phyloP scores from a whole-genome alignment of 2,888 invertebrate species.

The Mesochorus sp. region DNA sequence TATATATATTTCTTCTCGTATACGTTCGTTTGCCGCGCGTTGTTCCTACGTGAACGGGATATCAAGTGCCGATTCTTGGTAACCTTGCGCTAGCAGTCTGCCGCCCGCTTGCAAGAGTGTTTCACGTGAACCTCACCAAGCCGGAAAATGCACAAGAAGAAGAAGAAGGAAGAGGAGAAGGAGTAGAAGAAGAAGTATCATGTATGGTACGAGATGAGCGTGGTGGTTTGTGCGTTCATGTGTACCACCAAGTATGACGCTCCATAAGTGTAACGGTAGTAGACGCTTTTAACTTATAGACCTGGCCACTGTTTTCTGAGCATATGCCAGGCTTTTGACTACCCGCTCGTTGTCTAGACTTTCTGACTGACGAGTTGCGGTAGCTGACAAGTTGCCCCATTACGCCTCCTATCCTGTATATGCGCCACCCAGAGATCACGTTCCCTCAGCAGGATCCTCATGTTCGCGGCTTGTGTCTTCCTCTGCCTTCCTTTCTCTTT shows the following conservation, averaged over 20 bases:
- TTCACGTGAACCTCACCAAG: slow-evolving; percentile 50
- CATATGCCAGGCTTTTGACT: slow-evolving; percentile 3
- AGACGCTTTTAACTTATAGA: slow-evolving; percentile 29
- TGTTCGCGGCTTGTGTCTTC: slow-evolving; percentile 67
- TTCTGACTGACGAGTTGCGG: slow-evolving; percentile 76
- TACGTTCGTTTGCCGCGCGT: slow-evolving; percentile 36
- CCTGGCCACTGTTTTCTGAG: slow-evolving; percentile 12
- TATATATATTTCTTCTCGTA: slow-evolving; percentile 15
- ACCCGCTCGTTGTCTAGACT: slow-evolving; percentile 59
- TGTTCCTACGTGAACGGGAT: slow-evolving; percentile 73
- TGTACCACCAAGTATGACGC: slow-evolving; percentile 32
- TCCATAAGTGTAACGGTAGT: slow-evolving; percentile 31
- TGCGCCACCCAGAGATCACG: slow-evolving; percentile 76
- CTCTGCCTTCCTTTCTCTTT: slow-evolving; percentile 1
- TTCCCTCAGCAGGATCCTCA: slow-evolving; percentile 72
- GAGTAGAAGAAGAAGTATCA: not conserved
- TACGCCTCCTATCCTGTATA: slow-evolving; percentile 73
- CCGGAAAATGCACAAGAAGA: slow-evolving; percentile 37
- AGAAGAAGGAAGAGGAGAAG: not conserved
- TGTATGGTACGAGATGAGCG: not conserved
- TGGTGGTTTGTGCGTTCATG: not conserved
- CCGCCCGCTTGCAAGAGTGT: slow-evolving; percentile 17
- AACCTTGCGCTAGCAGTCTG: slow-evolving; percentile 58
- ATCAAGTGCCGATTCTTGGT: slow-evolving; percentile 75
- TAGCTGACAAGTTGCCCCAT: slow-evolving; percentile 79